Percentiles rank a stretch among this genome's conserved stretches.
Evolutionary conservation across 2,797 vertebrate genomes (phyloP).

Genomic region (Cynodonichthys magdalenae): DNA sequence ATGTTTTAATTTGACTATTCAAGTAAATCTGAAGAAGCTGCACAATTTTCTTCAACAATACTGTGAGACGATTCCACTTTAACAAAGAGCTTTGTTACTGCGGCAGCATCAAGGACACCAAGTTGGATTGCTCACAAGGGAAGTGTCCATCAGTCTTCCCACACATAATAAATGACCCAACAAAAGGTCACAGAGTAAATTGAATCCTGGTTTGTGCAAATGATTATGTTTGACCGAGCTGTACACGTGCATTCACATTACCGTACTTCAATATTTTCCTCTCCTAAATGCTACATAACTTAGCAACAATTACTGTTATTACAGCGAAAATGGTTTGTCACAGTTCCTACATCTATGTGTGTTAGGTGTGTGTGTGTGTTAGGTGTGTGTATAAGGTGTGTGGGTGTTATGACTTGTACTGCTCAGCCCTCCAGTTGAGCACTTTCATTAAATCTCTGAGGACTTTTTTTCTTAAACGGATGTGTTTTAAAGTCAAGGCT

Average conservation of each 20-base stretch:
- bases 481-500: slow-evolving; percentile 24
- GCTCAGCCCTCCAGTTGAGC: neutral
- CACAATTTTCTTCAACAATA: no score
- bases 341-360: neutral
- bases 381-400: neutral
- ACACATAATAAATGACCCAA: neutral
- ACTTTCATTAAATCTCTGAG: slow-evolving; percentile 14
- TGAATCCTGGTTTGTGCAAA: neutral
- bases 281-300: neutral
- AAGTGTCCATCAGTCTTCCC: slow-evolving; percentile 1
- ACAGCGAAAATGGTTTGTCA: neutral
- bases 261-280: neutral
- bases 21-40: no score
- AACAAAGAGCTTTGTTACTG: neutral
- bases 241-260: neutral
- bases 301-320: slow-evolving; percentile 1
- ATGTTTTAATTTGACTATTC: no score
- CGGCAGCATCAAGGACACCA: neutral
- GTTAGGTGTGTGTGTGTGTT: neutral
- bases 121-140: neutral
- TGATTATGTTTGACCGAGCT: neutral
- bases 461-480: slow-evolving; percentile 18
- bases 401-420: neutral
- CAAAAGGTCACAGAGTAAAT: neutral
- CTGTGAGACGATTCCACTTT: neutral